These are phyloP conservation scores for Aspidoscelis tigris DNA, from an alignment of 2,113 vertebrate species.

Conservation along the genomic window DNA sequence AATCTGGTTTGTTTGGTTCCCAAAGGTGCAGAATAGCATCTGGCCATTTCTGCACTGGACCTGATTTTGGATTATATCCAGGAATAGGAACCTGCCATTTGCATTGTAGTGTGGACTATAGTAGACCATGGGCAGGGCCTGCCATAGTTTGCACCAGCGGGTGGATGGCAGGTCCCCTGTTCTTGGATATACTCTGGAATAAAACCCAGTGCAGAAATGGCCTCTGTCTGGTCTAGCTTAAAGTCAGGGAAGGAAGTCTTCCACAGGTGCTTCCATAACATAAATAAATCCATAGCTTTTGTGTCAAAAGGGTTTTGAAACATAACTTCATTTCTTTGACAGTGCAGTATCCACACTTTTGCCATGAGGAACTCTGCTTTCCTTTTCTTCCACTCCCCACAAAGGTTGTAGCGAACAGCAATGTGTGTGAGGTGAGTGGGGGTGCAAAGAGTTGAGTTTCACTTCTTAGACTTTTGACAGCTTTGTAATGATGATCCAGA, in stretches of 20 bases:
- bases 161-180: too few species aligned
- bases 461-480: neutral
- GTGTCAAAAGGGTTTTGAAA: slow-evolving; percentile 19
- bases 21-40: slow-evolving; percentile 1
- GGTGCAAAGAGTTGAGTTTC: neutral
- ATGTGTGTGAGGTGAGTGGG: neutral
- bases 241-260: slow-evolving; percentile 31
- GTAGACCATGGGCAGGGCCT: too few species aligned
- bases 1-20: neutral
- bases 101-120: too few species aligned
- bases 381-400: neutral
- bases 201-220: too few species aligned
- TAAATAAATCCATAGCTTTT: slow-evolving; percentile 20
- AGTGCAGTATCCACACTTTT: slow-evolving; percentile 31
- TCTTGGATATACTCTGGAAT: too few species aligned
- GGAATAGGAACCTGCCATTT: too few species aligned
- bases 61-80: too few species aligned
- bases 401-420: neutral
- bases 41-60: too few species aligned
- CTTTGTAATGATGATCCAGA: neutral
- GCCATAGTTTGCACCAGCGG: too few species aligned
- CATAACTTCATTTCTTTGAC: slow-evolving; percentile 19
- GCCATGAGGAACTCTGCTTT: neutral
- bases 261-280: neutral
- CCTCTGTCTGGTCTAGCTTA: accelerated